Conservation (phyloP, 1,140 invertebrate genomes). For the Leptinotarsa defecta region DNA sequence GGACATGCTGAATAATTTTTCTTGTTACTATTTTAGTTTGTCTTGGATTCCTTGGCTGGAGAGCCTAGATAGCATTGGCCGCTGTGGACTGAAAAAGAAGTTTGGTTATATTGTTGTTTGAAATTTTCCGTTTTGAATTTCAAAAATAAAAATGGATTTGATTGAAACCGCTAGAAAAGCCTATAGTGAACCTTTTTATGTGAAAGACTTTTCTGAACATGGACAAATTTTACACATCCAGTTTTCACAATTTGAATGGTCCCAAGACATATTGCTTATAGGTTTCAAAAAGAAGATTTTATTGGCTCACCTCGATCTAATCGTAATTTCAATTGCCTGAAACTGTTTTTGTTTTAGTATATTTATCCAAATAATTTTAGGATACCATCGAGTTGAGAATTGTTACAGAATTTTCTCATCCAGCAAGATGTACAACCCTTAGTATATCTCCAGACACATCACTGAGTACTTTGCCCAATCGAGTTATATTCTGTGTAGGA, state of each 20-base stretch:
- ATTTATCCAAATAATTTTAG: slow-evolving; percentile 39
- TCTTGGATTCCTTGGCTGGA: too few relatives aligned
- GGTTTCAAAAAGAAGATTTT: slow-evolving; percentile 50
- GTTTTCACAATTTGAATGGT: slow-evolving; percentile 52
- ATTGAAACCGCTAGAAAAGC: neutral
- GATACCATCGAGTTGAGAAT: slow-evolving; percentile 45
- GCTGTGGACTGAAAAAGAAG: too few relatives aligned
- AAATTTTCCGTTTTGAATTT: too few relatives aligned
- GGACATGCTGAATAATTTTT: too few relatives aligned
- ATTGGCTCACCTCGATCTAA: slow-evolving; percentile 43
- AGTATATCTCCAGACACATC: slow-evolving; percentile 69
- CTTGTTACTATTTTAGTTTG: too few relatives aligned
- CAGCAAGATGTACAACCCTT: slow-evolving; percentile 60
- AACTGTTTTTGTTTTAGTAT: neutral
- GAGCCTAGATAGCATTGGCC: too few relatives aligned
- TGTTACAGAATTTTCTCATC: slow-evolving; percentile 58
- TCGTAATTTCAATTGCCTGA: slow-evolving; percentile 34
- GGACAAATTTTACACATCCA: slow-evolving; percentile 49
- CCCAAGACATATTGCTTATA: slow-evolving; percentile 53
- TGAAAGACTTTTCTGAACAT: slow-evolving; percentile 46
- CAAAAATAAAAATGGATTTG: neutral
- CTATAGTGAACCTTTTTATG: slow-evolving; percentile 30
- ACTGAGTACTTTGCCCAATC: slow-evolving; percentile 63
- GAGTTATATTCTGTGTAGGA: slow-evolving; percentile 63
- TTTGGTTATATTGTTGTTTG: too few relatives aligned